phyloP scores from a whole-genome alignment of 2,797 vertebrate genomes.

The Lepidocolaptes lacrymiger region DNA sequence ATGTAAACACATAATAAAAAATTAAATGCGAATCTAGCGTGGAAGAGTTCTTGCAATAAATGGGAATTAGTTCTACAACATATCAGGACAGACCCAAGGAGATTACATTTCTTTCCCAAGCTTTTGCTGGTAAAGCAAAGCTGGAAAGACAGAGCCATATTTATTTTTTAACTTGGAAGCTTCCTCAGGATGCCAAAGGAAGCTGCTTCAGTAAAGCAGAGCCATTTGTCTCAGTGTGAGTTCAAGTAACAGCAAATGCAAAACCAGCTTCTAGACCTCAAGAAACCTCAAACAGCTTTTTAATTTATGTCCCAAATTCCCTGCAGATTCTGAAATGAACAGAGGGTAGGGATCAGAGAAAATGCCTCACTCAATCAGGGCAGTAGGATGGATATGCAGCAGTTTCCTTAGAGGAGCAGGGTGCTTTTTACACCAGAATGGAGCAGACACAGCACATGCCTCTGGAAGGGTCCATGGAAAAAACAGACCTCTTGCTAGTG shows the following conservation, averaged over 20 bases:
- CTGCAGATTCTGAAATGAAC: background rate
- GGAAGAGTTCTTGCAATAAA: background rate
- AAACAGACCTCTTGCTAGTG: background rate
- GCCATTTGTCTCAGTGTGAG: background rate
- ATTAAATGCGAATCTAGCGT: background rate
- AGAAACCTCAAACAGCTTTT: background rate
- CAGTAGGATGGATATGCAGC: background rate
- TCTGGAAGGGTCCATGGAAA: background rate
- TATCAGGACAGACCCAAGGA: background rate
- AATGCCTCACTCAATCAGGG: background rate
- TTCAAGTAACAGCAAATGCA: slow-evolving; percentile 8
- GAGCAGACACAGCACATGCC: background rate
- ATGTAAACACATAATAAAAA: slow-evolving; percentile 22
- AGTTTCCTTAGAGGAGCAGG: background rate
- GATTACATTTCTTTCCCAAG: background rate
- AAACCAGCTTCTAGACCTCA: background rate
- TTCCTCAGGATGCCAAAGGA: background rate
- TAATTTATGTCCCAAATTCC: slow-evolving; percentile 19
- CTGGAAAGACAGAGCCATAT: background rate
- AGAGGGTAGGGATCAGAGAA: background rate
- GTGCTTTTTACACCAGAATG: background rate
- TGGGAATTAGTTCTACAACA: slow-evolving; percentile 6
- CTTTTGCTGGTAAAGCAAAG: background rate
- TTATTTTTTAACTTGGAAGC: background rate
- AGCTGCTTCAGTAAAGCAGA: background rate